Evolutionary conservation across 2,113 vertebrate species (phyloP).

Genomic region (Pseudorhombus dupliciocellatus): DNA sequence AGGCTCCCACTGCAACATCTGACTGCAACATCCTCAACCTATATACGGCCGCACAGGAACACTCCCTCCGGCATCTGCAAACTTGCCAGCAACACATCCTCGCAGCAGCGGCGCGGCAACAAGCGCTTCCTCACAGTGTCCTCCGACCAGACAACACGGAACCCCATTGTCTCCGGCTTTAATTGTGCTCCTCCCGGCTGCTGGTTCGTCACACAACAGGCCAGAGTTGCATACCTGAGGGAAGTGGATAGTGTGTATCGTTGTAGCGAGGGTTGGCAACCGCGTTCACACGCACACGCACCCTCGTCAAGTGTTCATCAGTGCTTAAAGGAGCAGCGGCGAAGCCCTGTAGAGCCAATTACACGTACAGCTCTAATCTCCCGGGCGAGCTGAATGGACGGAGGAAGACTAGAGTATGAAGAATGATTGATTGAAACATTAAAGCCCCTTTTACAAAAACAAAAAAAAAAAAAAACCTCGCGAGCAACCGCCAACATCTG

Average conservation of each 20-base stretch:
- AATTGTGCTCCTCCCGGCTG: slow-evolving; percentile 60
- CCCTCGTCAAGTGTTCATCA: slow-evolving; percentile 23
- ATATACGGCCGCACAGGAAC: slow-evolving; percentile 36
- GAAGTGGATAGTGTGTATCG: slow-evolving; percentile 19
- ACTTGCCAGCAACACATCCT: slow-evolving; percentile 58
- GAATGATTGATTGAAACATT: too few relatives aligned
- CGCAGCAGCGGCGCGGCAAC: slow-evolving; percentile 26
- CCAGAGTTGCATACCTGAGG: slow-evolving; percentile 47
- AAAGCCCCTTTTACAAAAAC: too few relatives aligned
- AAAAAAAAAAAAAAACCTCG: too few relatives aligned
- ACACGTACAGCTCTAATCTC: slow-evolving; percentile 62
- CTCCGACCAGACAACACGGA: slow-evolving; percentile 38
- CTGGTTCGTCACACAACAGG: slow-evolving; percentile 47
- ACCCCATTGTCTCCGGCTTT: slow-evolving; percentile 59
- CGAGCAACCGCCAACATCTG: too few relatives aligned
- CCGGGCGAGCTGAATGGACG: slow-evolving; percentile 35
- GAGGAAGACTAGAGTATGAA: background rate
- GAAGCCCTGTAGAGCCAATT: slow-evolving; percentile 71
- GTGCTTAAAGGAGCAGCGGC: slow-evolving; percentile 34
- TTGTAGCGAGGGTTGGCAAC: slow-evolving; percentile 23
- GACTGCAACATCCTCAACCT: slow-evolving; percentile 33
- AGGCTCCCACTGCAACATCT: slow-evolving; percentile 55
- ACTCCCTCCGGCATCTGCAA: slow-evolving; percentile 49
- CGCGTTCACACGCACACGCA: background rate
- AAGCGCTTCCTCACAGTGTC: slow-evolving; percentile 42